Evolutionary conservation across 2,797 vertebrate species (phyloP).

Genomic region (Eospalax fontanierii): DNA sequence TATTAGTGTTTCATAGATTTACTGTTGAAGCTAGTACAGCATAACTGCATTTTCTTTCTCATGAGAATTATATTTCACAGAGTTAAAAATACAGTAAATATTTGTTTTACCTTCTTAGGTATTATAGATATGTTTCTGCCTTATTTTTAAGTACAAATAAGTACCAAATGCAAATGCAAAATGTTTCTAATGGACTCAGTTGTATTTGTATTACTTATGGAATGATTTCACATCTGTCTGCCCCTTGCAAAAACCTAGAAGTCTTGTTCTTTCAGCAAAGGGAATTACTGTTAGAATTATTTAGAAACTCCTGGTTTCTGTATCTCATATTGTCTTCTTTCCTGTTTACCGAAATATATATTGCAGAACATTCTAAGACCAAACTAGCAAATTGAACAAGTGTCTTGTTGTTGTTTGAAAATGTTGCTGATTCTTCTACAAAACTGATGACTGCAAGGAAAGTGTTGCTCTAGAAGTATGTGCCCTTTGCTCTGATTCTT

Average conservation of each 20-base stretch:
- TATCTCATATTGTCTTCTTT: not conserved
- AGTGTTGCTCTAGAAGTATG: not conserved
- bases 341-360: not conserved
- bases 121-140: not conserved
- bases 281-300: not conserved
- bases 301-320: not conserved
- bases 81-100: not conserved
- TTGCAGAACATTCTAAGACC: not conserved
- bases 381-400: too few species aligned
- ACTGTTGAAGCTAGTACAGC: not conserved
- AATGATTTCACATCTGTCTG: not conserved
- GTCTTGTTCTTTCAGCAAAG: not conserved
- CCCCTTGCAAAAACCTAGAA: not conserved
- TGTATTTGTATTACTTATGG: not conserved
- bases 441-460: not conserved
- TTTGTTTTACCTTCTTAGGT: not conserved
- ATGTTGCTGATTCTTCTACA: not conserved
- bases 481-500: not conserved
- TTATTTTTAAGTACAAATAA: not conserved
- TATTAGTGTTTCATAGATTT: not conserved
- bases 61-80: not conserved
- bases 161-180: not conserved
- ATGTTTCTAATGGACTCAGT: not conserved
- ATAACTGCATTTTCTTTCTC: not conserved
- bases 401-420: not conserved